phyloP scores from a whole-genome alignment of 2,113 vertebrate genomes.

The Eolophus roseicapilla region DNA sequence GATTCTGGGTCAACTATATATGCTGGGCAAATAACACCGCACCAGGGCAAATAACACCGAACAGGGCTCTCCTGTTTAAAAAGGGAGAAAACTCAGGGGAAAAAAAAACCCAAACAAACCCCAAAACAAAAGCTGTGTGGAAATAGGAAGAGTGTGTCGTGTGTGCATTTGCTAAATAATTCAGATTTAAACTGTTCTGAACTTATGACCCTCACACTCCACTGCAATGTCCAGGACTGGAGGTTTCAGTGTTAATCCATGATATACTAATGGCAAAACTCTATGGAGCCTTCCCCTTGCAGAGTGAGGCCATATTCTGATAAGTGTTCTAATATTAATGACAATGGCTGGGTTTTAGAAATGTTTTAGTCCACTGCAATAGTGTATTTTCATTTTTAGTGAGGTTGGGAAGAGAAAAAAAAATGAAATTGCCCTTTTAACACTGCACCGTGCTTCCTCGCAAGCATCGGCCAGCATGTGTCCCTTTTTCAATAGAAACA shows the following conservation, averaged over 20 bases:
- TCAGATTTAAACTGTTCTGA: conserved; percentile 47
- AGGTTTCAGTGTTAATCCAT: neutral
- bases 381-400: neutral
- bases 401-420: neutral
- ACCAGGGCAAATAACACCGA: conserved; percentile 19
- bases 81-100: neutral
- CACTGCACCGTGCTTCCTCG: neutral
- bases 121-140: neutral
- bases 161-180: conserved; percentile 51
- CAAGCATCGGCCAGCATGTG: neutral
- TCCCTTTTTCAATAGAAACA: neutral
- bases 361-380: neutral
- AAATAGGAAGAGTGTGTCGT: neutral
- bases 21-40: conserved; percentile 31
- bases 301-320: neutral
- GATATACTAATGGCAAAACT: neutral
- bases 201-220: conserved; percentile 50
- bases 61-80: neutral
- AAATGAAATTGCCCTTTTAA: neutral
- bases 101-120: neutral
- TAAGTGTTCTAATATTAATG: conserved; percentile 25
- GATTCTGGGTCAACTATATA: conserved; percentile 28
- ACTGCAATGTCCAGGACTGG: neutral
- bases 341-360: neutral
- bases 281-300: neutral